Base-by-base conservation (phyloP, 2,113 vertebrate genomes). In the Trichomycterus rosablanca region DNA sequence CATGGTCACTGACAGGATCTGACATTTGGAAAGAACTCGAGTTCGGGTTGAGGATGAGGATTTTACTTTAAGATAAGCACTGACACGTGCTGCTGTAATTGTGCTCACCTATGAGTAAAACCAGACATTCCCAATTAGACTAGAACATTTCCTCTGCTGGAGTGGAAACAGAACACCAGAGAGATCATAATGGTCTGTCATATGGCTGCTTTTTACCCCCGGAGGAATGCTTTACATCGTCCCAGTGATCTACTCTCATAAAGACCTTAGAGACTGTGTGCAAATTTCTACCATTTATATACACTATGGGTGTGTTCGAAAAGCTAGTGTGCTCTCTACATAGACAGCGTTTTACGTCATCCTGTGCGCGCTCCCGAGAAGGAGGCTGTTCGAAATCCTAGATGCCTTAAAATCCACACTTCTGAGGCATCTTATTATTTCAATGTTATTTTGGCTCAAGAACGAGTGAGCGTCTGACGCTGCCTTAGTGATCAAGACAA, bases 41-140 rank as follows among this genome's bases (percentile, higher is more conserved):
- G 5, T 23, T 37, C 4, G 16, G n/a, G n/a, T n/a, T n/a, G n/a
- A n/a, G n/a, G n/a, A n/a, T n/a, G n/a, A n/a, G n/a, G n/a, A n/a
- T n/a, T n/a, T n/a, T n/a, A n/a, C n/a, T n/a, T n/a, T n/a, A n/a
- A 26, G 42, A 15, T 12, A 24, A 40, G 37, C 10, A 18, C 65
- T 66, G 46, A 66, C 26, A 55, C 37, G 44, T 54, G 7, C 44
- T 48, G 42, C 42, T 23, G 20, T 55, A 53, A 58, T 53, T 42
- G 20, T 20, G 58, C 16, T 39, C 45, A 48, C 50, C 52, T 40
- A 32, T 55, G 40, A 66, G 28, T 51, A 42, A 49, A 57, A 26
- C 52, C 49, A 56, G 42, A 7, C 60, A 19, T 49, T 26, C 37
- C 43, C 44, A 65, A 57, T 66, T 73, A 73, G 50, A 16, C 26